Conservation (phyloP, 2,797 vertebrate species). For the Sebastes taczanowskii region DNA sequence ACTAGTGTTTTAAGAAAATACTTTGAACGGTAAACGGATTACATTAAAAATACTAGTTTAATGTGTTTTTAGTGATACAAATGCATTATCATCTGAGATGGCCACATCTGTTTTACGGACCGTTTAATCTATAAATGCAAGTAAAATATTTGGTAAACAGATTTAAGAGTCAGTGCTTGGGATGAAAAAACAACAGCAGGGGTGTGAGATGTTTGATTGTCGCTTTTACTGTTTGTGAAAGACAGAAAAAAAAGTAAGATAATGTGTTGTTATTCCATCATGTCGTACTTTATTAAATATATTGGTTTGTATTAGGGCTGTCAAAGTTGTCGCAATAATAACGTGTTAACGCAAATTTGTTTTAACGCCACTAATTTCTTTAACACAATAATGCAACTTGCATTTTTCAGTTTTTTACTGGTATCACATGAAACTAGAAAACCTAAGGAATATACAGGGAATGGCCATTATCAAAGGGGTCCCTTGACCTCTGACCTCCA, state of each 20-base stretch:
- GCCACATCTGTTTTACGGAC: neutral
- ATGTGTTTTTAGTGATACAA: neutral
- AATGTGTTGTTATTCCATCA: neutral
- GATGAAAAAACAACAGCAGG: neutral
- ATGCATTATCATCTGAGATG: neutral
- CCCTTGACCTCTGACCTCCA: too few species aligned
- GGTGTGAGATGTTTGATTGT: neutral
- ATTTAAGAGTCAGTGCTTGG: neutral
- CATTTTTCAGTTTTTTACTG: too few species aligned
- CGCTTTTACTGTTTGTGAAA: neutral
- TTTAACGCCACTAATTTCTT: too few species aligned
- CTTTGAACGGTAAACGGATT: neutral
- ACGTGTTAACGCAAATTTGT: accelerated
- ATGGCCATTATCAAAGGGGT: too few species aligned
- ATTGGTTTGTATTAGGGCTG: neutral
- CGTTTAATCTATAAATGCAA: neutral
- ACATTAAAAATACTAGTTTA: neutral
- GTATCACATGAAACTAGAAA: too few species aligned
- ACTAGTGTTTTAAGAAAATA: constrained; percentile 1
- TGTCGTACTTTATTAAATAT: neutral
- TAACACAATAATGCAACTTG: too few species aligned
- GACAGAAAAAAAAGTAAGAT: neutral
- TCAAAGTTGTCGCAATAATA: too few species aligned
- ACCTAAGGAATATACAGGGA: too few species aligned
- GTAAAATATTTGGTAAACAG: neutral